phyloP scores from a whole-genome alignment of 2,888 invertebrate species.

The Stenchaetothrips biformis region DNA sequence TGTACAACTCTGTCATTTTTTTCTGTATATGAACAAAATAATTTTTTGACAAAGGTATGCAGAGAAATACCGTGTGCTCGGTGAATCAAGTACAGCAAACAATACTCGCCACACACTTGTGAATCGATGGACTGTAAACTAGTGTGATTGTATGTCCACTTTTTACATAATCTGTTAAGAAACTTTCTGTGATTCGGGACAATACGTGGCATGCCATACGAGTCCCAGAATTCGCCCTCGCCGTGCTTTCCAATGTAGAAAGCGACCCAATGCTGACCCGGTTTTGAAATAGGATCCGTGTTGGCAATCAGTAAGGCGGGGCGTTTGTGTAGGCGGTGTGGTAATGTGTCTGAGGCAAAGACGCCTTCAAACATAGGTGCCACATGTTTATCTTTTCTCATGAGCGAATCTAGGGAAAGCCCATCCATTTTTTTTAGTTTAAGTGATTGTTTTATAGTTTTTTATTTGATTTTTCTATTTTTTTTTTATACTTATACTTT shows the following conservation, averaged over 20 bases:
- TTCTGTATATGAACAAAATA: not conserved
- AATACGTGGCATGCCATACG: conserved; percentile 16
- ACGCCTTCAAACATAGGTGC: not conserved
- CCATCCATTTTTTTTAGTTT: too few relatives aligned
- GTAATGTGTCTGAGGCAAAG: not conserved
- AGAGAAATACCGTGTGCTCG: not conserved
- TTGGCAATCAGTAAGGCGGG: too few relatives aligned
- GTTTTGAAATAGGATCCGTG: not conserved
- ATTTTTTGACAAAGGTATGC: not conserved
- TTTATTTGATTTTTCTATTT: too few relatives aligned
- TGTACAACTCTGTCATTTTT: not conserved
- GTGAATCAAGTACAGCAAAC: not conserved
- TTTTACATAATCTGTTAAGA: not conserved
- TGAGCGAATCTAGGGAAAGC: too few relatives aligned
- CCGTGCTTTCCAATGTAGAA: not conserved
- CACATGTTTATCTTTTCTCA: not conserved
- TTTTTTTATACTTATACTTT: not conserved
- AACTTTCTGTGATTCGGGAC: not conserved
- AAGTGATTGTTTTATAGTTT: too few relatives aligned
- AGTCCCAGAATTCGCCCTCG: not conserved
- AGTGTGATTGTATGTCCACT: not conserved
- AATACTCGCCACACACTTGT: not conserved
- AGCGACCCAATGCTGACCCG: not conserved
- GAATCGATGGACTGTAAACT: not conserved
- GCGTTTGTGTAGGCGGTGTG: too few relatives aligned